These are phyloP conservation scores for Ligdia adustata DNA, from an alignment of 2,888 invertebrate species.

Conservation along the genomic window DNA sequence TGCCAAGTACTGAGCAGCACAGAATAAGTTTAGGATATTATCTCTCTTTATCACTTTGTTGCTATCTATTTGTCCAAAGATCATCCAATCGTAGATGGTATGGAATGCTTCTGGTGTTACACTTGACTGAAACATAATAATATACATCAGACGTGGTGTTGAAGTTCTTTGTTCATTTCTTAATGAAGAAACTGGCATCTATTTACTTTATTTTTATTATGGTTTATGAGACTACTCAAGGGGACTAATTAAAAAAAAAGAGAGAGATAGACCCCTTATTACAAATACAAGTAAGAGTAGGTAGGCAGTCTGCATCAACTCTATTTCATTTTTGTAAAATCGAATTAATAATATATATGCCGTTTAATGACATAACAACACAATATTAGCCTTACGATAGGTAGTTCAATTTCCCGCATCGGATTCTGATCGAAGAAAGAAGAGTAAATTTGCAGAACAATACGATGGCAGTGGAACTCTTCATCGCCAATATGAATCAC, in stretches of 20 bases:
- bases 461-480: constrained; percentile 87
- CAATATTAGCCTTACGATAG: constrained; percentile 51
- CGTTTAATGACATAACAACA: too few species aligned
- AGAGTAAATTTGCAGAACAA: constrained; percentile 88
- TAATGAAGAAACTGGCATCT: too few species aligned
- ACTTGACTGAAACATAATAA: constrained; percentile 51
- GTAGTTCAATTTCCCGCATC: constrained; percentile 62
- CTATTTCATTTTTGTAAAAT: too few species aligned
- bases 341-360: too few species aligned
- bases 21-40: constrained; percentile 89
- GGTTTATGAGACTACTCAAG: too few species aligned
- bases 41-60: constrained; percentile 86
- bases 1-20: constrained; percentile 87
- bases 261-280: too few species aligned
- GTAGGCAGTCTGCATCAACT: too few species aligned
- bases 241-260: too few species aligned
- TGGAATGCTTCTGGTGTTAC: constrained; percentile 86
- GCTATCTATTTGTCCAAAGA: constrained; percentile 85
- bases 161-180: too few species aligned
- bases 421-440: constrained; percentile 83
- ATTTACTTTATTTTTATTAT: too few species aligned
- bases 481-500: constrained; percentile 86
- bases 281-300: too few species aligned
- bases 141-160: too few species aligned
- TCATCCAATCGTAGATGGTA: constrained; percentile 93